Percentiles rank a stretch among this genome's conserved stretches.
These are phyloP conservation scores for Drosophila fulvimacula DNA, from an alignment of 2,888 invertebrate genomes.

Conservation along the genomic window DNA sequence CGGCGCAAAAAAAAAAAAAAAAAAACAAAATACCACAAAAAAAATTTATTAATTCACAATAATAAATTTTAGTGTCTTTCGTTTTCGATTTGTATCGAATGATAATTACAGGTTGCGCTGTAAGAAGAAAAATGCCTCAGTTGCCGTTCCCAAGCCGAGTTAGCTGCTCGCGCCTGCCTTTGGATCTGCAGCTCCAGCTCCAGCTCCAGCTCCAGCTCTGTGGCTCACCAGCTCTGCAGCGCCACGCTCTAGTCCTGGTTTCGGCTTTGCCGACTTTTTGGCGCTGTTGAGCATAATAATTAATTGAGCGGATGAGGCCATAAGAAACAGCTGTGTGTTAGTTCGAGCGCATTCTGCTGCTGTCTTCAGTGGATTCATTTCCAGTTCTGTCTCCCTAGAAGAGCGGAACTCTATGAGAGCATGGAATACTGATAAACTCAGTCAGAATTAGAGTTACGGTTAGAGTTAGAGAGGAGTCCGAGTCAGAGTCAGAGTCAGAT, in stretches of 20 bases:
- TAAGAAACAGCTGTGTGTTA: constrained; percentile 26
- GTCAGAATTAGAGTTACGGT: neutral
- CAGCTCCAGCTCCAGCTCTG: neutral
- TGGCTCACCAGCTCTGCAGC: neutral
- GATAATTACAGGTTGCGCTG: constrained; percentile 84
- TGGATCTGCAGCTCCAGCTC: neutral
- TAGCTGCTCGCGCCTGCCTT: constrained; percentile 14
- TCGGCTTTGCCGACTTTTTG: constrained; percentile 57
- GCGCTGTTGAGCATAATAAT: constrained; percentile 65
- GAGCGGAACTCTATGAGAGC: neutral
- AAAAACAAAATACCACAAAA: constrained; percentile 45
- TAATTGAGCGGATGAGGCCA: constrained; percentile 71
- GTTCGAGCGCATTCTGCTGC: constrained; percentile 1
- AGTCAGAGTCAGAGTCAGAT: neutral
- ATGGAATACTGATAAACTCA: neutral
- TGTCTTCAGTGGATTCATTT: constrained; percentile 8
- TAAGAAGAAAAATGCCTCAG: constrained; percentile 73
- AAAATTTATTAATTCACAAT: constrained; percentile 84
- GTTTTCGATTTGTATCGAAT: constrained; percentile 84
- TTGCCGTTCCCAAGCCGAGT: constrained; percentile 46
- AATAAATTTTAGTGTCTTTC: constrained; percentile 85
- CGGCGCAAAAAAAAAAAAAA: constrained; percentile 27
- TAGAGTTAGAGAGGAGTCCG: neutral
- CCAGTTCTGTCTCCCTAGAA: neutral
- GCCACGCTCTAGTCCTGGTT: constrained; percentile 24